Percentiles rank a stretch among this genome's conserved stretches.
phyloP scores from a whole-genome alignment of 2,113 vertebrate species.

The Gobius niger region DNA sequence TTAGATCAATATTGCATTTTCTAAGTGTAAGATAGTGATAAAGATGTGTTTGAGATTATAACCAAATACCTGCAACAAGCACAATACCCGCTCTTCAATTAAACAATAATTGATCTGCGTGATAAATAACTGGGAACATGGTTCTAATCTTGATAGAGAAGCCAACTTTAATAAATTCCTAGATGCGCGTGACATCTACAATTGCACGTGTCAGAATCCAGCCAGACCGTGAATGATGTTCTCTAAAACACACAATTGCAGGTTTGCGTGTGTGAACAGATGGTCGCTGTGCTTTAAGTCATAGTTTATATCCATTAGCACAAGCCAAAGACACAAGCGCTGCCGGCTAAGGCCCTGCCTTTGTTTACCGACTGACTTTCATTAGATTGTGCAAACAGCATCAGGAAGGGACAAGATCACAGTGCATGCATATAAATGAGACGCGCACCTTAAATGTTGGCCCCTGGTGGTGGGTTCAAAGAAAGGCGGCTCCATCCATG shows the following conservation, averaged over 20 bases:
- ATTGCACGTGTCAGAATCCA: background rate
- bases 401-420: constrained; percentile 3
- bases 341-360: constrained; percentile 16
- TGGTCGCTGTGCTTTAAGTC: background rate
- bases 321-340: background rate
- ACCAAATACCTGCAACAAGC: too few relatives aligned
- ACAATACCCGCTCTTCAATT: too few relatives aligned
- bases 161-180: background rate
- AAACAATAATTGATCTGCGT: too few relatives aligned
- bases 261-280: background rate
- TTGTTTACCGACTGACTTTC: constrained; percentile 32
- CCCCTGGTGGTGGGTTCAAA: background rate
- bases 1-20: too few relatives aligned
- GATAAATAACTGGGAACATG: background rate
- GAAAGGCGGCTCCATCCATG: background rate
- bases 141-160: background rate
- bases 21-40: too few relatives aligned
- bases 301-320: constrained; percentile 3
- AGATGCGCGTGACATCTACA: background rate
- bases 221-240: background rate
- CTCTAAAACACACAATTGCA: background rate
- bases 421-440: constrained; percentile 8
- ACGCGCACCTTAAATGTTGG: background rate
- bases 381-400: constrained; percentile 33
- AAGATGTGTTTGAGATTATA: too few relatives aligned